A percentile compares a stretch with the other conserved stretches of the same genome.
Evolutionary conservation across 2,888 invertebrate genomes (phyloP).

Genomic region (Rotaria macrura): DNA sequence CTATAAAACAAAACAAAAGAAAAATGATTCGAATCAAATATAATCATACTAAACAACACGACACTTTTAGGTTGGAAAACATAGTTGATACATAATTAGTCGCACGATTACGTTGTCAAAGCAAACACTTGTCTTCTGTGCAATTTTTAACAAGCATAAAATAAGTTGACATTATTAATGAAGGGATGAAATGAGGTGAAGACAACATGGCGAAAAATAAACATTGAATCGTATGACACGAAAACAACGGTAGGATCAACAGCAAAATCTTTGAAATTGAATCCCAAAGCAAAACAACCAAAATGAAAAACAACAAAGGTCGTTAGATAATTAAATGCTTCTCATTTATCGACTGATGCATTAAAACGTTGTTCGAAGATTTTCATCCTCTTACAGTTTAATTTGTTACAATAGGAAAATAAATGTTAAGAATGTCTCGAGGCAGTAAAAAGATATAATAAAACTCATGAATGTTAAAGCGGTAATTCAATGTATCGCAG

Average conservation of each 20-base stretch:
- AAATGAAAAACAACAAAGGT: not conserved
- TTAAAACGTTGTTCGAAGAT: not conserved
- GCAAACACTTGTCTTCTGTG: not conserved
- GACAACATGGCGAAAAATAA: not conserved
- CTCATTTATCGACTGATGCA: not conserved
- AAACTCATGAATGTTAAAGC: not conserved
- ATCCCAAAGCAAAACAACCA: not conserved
- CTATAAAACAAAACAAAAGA: not conserved
- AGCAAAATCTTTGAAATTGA: not conserved
- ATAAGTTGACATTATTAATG: not conserved
- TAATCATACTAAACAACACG: not conserved
- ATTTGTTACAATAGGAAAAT: not conserved
- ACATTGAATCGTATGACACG: not conserved
- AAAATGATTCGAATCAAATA: not conserved
- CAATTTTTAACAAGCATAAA: not conserved
- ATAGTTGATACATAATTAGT: not conserved
- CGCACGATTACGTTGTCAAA: not conserved
- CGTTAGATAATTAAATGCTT: not conserved
- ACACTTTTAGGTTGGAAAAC: not conserved
- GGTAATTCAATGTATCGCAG: not conserved
- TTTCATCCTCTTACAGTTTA: not conserved
- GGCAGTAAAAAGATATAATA: not conserved
- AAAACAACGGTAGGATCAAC: not conserved
- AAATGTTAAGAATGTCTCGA: not conserved
- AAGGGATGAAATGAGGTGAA: not conserved